Evolutionary conservation across 2,888 invertebrate species (phyloP).

Genomic region (Tryphoninae sp.): DNA sequence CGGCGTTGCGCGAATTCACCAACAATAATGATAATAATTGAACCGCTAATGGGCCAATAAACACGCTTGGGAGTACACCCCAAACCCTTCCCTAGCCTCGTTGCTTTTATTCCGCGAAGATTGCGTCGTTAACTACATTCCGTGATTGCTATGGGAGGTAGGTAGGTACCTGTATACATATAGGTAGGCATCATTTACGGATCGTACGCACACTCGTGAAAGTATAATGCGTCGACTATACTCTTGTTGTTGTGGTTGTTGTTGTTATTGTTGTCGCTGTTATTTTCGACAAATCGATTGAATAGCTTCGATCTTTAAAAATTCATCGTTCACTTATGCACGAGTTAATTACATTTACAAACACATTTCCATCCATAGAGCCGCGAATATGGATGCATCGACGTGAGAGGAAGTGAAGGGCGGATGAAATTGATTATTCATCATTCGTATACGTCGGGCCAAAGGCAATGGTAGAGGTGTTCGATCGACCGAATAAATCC

Average conservation of each 20-base stretch:
- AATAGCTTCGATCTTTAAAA: conserved; percentile 2
- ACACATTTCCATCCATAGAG: conserved; percentile 23
- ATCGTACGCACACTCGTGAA: neutral
- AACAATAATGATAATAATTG: conserved; percentile 61
- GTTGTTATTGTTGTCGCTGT: neutral
- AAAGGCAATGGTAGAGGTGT: conserved; percentile 34
- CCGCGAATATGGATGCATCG: neutral
- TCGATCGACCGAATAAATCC: conserved; percentile 49
- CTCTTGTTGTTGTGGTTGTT: too few species aligned
- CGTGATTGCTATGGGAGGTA: conserved; percentile 11
- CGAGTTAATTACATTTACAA: conserved; percentile 38
- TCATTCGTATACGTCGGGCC: neutral
- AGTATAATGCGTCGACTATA: neutral
- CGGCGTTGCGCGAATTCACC: conserved; percentile 36
- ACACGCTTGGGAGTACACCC: conserved; percentile 8
- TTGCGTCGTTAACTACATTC: conserved; percentile 50
- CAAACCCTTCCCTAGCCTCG: conserved; percentile 21
- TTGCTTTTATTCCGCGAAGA: conserved; percentile 53
- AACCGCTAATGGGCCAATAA: conserved; percentile 63
- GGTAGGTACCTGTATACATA: conserved; percentile 5
- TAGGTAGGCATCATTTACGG: too few species aligned
- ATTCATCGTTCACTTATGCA: conserved; percentile 3
- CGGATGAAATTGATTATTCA: conserved; percentile 55
- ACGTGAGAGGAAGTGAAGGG: neutral
- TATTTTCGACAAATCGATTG: conserved; percentile 6